A percentile compares a stretch with the other conserved stretches of the same genome.
phyloP scores from a whole-genome alignment of 2,113 vertebrate species.

The Ceyx cyanopectus region DNA sequence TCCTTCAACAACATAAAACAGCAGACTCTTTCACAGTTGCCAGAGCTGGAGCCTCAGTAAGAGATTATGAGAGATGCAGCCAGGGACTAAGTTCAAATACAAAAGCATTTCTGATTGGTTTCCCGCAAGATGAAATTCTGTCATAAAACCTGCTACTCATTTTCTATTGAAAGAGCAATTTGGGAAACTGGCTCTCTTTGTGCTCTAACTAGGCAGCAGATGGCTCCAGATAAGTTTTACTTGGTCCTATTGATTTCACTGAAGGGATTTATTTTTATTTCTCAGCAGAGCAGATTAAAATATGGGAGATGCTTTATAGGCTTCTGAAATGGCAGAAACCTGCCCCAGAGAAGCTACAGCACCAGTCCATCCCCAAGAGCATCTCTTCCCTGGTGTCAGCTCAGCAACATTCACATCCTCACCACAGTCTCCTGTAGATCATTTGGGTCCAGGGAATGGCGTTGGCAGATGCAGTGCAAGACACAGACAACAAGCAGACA shows the following conservation, averaged over 20 bases:
- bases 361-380: background rate
- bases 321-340: background rate
- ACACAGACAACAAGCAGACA: background rate
- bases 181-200: conserved; percentile 47
- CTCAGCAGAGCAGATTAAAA: conserved; percentile 38
- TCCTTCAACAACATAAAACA: background rate
- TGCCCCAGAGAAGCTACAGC: background rate
- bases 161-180: conserved; percentile 48
- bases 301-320: background rate
- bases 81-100: background rate
- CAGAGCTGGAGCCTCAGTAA: background rate
- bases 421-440: background rate
- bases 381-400: background rate
- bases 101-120: conserved; percentile 47
- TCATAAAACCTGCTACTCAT: conserved; percentile 35
- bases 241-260: conserved; percentile 41
- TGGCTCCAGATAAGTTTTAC: conserved; percentile 50
- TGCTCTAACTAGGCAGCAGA: conserved; percentile 47
- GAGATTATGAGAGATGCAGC: background rate
- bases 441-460: background rate
- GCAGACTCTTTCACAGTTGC: conserved; percentile 16
- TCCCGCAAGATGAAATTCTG: background rate
- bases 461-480: background rate
- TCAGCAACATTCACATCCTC: background rate
- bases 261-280: conserved; percentile 43